phyloP scores from a whole-genome alignment of 2,797 vertebrate genomes.

The Catamblyrhynchus diadema region DNA sequence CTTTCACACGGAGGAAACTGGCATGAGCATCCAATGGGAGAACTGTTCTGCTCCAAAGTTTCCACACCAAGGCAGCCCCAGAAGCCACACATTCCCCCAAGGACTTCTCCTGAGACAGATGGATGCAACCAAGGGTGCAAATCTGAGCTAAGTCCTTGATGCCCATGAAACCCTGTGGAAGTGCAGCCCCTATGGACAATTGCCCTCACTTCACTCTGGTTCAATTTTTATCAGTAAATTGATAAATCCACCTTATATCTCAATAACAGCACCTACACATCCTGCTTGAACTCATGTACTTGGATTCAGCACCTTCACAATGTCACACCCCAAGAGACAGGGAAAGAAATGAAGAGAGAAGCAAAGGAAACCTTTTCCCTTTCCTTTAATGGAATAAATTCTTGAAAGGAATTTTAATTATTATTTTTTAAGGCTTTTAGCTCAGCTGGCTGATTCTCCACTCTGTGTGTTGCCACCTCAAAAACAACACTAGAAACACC shows the following conservation, averaged over 20 bases:
- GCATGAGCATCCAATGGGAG: fast-evolving
- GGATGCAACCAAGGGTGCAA: not conserved
- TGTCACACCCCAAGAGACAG: fast-evolving
- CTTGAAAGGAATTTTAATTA: not conserved
- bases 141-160: not conserved
- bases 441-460: not conserved
- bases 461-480: not conserved
- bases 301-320: not conserved
- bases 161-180: not conserved
- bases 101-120: fast-evolving
- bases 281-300: not conserved
- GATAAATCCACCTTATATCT: not conserved
- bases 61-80: not conserved
- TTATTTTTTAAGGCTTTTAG: not conserved
- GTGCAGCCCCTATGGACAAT: fast-evolving
- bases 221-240: not conserved
- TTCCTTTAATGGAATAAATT: not conserved
- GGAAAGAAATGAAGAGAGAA: not conserved
- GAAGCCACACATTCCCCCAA: fast-evolving
- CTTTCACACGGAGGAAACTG: not conserved
- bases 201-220: not conserved
- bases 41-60: not conserved
- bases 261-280: not conserved
- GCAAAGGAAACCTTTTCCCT: not conserved
- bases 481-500: not conserved